Conservation (phyloP, 2,113 vertebrate genomes). For the Python bivittatus region DNA sequence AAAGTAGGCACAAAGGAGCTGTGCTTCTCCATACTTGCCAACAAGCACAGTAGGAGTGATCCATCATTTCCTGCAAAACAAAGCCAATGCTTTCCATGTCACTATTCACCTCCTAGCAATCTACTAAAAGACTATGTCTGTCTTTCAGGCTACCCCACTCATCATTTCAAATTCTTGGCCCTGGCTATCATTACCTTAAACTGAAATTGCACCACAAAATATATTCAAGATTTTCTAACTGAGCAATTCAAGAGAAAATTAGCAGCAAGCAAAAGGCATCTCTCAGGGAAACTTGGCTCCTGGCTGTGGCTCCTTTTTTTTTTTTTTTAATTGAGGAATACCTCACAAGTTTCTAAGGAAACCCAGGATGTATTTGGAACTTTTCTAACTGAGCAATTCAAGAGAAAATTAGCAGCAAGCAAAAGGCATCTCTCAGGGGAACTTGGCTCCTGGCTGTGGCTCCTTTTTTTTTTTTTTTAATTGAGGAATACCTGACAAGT, state of each 20-base stretch:
- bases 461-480: neutral
- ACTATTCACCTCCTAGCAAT: neutral
- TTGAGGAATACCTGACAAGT: neutral
- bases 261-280: neutral
- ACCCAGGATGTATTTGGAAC: neutral
- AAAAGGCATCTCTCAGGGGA: neutral
- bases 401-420: neutral
- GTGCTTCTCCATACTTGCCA: neutral
- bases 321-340: neutral
- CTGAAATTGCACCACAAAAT: neutral
- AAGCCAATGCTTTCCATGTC: neutral
- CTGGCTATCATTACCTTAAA: neutral
- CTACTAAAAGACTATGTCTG: neutral
- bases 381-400: neutral
- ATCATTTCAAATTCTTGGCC: neutral
- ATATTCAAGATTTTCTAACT: neutral
- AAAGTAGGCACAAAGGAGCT: neutral
- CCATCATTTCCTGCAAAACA: neutral
- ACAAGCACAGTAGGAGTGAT: neutral
- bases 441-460: neutral
- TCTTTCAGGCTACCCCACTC: neutral
- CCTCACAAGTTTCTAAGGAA: slow-evolving; percentile 1
- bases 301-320: neutral
- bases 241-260: neutral
- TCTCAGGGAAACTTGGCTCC: neutral